Percentiles rank a stretch among this genome's conserved stretches.
phyloP scores from a whole-genome alignment of 2,888 invertebrate species.

The Parapristionchus giblindavisi region DNA sequence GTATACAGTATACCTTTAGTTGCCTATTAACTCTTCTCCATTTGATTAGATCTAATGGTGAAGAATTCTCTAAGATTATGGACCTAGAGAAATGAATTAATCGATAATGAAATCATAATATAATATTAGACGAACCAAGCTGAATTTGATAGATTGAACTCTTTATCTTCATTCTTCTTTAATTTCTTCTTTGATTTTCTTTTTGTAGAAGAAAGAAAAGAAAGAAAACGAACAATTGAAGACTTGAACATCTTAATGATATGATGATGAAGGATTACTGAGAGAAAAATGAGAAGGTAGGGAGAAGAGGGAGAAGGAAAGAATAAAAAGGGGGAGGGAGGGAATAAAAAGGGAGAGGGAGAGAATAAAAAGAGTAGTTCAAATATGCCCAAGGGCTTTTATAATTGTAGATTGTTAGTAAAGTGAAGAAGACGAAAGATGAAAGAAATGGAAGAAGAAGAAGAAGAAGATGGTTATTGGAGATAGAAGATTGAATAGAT shows the following conservation, averaged over 20 bases:
- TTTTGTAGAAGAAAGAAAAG: constrained; percentile 1
- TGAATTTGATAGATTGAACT: constrained; percentile 4
- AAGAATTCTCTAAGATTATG: constrained; percentile 25
- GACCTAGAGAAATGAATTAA: not conserved
- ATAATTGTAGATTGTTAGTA: no score
- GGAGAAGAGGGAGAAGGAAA: no score
- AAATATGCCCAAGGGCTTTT: no score
- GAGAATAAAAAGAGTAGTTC: no score
- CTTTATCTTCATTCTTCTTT: constrained; percentile 16
- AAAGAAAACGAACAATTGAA: constrained; percentile 9
- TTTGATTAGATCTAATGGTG: constrained; percentile 10
- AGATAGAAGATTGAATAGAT: constrained; percentile 16
- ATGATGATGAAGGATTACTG: no score
- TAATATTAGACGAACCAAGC: constrained; percentile 6
- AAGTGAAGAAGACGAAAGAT: not conserved
- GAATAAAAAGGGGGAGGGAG: no score
- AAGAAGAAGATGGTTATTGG: no score
- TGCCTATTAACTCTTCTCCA: constrained; percentile 35
- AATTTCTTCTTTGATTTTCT: constrained; percentile 5
- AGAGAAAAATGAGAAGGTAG: no score
- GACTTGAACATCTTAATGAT: no score
- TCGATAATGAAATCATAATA: not conserved
- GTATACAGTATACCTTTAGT: constrained; percentile 10
- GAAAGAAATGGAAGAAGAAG: not conserved
- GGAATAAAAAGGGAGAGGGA: no score